A percentile compares a stretch with the other conserved stretches of the same genome.
phyloP scores from a whole-genome alignment of 1,140 invertebrate genomes.

The Arctopsyche grandis region DNA sequence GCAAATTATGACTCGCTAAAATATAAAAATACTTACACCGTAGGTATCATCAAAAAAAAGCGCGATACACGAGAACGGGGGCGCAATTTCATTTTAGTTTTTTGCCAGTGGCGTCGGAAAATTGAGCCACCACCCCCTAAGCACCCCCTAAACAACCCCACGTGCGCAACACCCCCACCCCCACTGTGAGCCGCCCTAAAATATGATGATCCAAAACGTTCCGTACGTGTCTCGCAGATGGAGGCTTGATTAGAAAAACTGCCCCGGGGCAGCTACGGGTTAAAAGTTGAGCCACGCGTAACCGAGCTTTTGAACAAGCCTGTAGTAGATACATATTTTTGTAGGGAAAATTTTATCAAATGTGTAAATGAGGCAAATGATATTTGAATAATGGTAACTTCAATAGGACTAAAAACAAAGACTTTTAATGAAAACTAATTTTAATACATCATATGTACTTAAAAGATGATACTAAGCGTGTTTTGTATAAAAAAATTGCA shows the following conservation, averaged over 20 bases:
- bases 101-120: conserved; percentile 34
- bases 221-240: conserved; percentile 50
- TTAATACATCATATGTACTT: too few relatives aligned
- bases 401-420: too few relatives aligned
- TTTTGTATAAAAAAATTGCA: too few relatives aligned
- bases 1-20: too few relatives aligned
- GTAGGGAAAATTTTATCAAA: too few relatives aligned
- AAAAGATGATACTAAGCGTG: too few relatives aligned
- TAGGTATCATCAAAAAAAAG: too few relatives aligned
- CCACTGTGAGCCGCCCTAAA: conserved; percentile 36
- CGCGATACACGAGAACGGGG: neutral
- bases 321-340: too few relatives aligned
- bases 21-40: too few relatives aligned
- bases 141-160: conserved; percentile 33
- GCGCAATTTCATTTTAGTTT: conserved; percentile 36
- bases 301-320: conserved; percentile 15
- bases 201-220: conserved; percentile 51
- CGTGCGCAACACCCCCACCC: conserved; percentile 26
- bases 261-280: conserved; percentile 47
- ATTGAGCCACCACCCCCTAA: conserved; percentile 6
- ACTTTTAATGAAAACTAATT: too few relatives aligned
- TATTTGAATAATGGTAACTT: too few relatives aligned
- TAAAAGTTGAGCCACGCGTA: conserved; percentile 42
- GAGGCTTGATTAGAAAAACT: conserved; percentile 51
- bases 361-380: too few relatives aligned